Evolutionary conservation across 2,113 vertebrate genomes (phyloP).

Genomic region (Phalacrocorax carbo): DNA sequence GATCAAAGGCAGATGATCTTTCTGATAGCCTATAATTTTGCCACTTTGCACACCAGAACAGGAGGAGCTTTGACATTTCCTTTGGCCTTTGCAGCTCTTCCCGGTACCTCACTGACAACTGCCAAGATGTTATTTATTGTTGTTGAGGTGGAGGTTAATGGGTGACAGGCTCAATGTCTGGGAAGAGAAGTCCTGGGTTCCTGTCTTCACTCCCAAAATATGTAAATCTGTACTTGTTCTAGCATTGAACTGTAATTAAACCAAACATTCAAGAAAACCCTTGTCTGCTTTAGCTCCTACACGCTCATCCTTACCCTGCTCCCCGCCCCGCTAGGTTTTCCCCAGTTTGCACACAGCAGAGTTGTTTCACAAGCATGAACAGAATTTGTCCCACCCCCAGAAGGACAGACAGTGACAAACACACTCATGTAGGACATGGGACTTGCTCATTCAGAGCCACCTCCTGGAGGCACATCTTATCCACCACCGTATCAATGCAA

Average conservation of each 20-base stretch:
- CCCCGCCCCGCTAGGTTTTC: neutral
- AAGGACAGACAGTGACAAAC: neutral
- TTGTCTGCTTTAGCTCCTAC: neutral
- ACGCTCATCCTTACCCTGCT: neutral
- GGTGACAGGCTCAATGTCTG: neutral
- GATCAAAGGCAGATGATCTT: neutral
- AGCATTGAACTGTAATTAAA: neutral
- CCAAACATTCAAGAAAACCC: neutral
- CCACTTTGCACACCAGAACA: neutral
- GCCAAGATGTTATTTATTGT: fast-evolving
- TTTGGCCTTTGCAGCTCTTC: neutral
- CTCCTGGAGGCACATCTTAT: neutral
- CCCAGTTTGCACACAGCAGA: neutral
- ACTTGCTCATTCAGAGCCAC: neutral
- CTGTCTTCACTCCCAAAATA: neutral
- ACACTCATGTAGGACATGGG: neutral
- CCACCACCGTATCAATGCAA: neutral
- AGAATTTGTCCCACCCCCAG: neutral
- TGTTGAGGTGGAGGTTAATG: neutral
- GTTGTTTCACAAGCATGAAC: neutral
- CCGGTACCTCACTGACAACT: neutral
- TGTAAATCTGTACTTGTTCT: neutral
- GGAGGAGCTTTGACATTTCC: neutral
- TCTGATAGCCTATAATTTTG: neutral
- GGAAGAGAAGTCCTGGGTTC: neutral